Percentiles rank a stretch among this genome's conserved stretches.
phyloP scores from a whole-genome alignment of 2,113 vertebrate species.

The Tetrax tetrax region DNA sequence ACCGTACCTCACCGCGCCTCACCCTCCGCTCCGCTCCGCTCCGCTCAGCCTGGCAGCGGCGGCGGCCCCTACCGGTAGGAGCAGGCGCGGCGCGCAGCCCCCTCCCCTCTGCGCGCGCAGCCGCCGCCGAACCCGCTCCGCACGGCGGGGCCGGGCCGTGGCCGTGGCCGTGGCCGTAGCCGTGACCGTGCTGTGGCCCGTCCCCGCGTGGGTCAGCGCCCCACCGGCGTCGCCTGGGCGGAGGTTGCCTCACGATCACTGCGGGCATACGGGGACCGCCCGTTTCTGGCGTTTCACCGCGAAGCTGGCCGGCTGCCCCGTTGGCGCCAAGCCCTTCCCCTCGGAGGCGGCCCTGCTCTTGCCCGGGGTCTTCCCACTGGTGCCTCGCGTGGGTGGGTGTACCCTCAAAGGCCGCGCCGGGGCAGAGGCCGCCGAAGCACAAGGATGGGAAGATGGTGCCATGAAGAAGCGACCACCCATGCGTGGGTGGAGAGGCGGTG shows the following conservation, averaged over 20 bases:
- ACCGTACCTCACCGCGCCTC: not conserved
- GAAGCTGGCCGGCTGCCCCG: not conserved
- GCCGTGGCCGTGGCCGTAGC: not conserved
- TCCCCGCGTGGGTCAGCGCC: fast-evolving
- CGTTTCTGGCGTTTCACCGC: not conserved
- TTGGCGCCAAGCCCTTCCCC: no score
- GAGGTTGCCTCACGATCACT: no score
- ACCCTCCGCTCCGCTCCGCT: not conserved
- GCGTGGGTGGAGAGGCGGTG: not conserved
- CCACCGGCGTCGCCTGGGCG: not conserved
- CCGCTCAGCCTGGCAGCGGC: not conserved
- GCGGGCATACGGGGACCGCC: no score
- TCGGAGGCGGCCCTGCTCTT: not conserved
- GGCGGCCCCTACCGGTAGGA: not conserved
- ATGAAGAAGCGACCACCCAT: fast-evolving
- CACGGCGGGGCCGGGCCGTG: not conserved
- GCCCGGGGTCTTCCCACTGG: not conserved
- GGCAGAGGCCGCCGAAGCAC: fast-evolving
- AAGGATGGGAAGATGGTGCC: fast-evolving
- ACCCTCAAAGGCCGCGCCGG: fast-evolving
- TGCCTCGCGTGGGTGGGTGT: no score
- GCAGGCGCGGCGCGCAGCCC: not conserved
- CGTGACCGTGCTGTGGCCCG: fast-evolving
- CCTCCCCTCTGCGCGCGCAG: not conserved
- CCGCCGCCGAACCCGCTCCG: not conserved